Conservation (phyloP, 2,888 invertebrate genomes). For the Endotricha flammealis region DNA sequence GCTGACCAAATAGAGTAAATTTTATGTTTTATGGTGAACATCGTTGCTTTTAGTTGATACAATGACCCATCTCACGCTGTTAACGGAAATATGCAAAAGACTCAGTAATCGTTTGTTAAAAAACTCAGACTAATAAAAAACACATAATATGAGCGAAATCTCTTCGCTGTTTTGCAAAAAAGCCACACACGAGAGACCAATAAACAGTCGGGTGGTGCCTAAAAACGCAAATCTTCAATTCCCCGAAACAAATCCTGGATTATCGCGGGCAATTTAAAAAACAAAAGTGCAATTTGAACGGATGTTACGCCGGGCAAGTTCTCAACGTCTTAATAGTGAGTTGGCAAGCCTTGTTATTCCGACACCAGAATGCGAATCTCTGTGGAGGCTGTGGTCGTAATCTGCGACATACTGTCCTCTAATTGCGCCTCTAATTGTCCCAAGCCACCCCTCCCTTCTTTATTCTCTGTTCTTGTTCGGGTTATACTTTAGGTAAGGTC, state of each 20-base stretch:
- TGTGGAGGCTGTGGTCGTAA: conserved; percentile 61
- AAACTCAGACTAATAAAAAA: no score
- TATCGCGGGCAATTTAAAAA: conserved; percentile 29
- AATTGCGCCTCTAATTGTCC: conserved; percentile 76
- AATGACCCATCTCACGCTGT: no score
- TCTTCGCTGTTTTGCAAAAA: no score
- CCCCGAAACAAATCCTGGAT: conserved; percentile 32
- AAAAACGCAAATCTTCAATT: conserved; percentile 13
- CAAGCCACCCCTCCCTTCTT: conserved; percentile 42
- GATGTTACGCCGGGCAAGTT: conserved; percentile 27
- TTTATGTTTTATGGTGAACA: no score
- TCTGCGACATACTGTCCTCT: conserved; percentile 75
- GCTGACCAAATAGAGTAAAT: no score
- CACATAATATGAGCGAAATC: no score
- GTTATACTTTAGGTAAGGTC: conserved; percentile 6
- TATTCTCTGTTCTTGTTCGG: conserved; percentile 37
- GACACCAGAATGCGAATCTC: conserved; percentile 58
- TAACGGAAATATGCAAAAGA: no score
- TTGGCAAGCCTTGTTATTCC: conserved; percentile 70
- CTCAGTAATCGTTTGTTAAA: no score
- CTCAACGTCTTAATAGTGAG: conserved; percentile 65
- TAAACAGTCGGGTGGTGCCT: no score
- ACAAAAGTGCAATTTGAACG: conserved; percentile 24
- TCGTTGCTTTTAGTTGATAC: no score
- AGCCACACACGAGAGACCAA: no score